Base-by-base conservation (phyloP, 2,797 vertebrate genomes). In the Jordanella pulchra region DNA sequence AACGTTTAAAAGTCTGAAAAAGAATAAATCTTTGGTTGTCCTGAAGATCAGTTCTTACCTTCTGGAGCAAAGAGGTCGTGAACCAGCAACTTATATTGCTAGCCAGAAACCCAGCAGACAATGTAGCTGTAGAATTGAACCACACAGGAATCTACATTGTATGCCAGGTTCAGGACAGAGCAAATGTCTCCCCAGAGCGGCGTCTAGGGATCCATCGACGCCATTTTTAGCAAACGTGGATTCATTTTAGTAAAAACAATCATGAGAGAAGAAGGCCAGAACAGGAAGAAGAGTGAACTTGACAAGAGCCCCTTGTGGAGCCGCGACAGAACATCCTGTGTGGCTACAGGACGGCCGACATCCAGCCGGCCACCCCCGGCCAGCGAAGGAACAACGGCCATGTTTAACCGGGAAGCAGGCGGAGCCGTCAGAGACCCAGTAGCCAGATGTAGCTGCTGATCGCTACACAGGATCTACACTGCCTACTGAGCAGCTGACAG, bases 371-470 rank as follows among this genome's bases (percentile, higher is more conserved):
- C 84, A 66, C 75, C 86, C 67, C 64, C 81, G 67, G 88, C 88
- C 89, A 90, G 90, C 85, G 75, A 81, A 71, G 76, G 55, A 28
- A 67, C 45, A 64, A 72, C 28, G 75, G 54, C 80, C 79, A 79
- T 51, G 77, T 77, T 81, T 35, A 55, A 84, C 78, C 69, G 76
- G 90, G 91, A 93, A 91, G 84, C 76, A 68, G 84, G 89, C 86
- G 87, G 94, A 95, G 93, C 92, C 93, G 94, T 95, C 95, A 92
- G 97, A 99, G 98, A 99, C 98, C 98, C 98, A 99, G 98, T 99
- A 99, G 98, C 97, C 98, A 99, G 98, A 99, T 99, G 98, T 99
- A 99, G 98, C 97, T 99, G 94, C 98, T 99, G 98, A 98, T 95
- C 93, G 84, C 87, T 89, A 95, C 86, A 98, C 98, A 99, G 98